Evolutionary conservation across 2,797 vertebrate genomes (phyloP).

Genomic region (Leptodactylus fallax): DNA sequence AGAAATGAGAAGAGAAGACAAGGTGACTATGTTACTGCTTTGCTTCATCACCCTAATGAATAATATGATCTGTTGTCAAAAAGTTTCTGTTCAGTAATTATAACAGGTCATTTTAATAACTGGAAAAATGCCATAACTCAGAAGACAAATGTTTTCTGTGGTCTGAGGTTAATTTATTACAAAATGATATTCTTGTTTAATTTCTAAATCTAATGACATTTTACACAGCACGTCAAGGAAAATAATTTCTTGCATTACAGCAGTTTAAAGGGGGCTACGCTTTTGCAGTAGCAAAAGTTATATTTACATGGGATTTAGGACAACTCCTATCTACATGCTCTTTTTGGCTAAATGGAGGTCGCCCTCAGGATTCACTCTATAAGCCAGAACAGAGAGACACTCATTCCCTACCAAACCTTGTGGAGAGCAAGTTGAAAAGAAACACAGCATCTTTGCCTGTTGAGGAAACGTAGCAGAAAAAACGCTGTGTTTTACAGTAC

Average conservation of each 20-base stretch:
- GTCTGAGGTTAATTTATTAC: conserved; percentile 33
- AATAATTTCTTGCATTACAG: not conserved
- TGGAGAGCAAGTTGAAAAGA: not conserved
- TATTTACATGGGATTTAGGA: too few relatives aligned
- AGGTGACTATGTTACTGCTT: conserved; percentile 41
- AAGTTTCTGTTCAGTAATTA: conserved; percentile 43
- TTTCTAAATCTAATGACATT: not conserved
- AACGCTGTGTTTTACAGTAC: too few relatives aligned
- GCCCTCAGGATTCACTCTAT: not conserved
- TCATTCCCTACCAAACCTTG: not conserved
- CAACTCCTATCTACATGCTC: too few relatives aligned
- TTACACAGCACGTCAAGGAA: not conserved
- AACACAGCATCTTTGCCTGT: too few relatives aligned
- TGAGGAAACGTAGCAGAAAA: too few relatives aligned
- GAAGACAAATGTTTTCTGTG: conserved; percentile 16
- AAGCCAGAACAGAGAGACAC: not conserved
- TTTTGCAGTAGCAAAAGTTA: too few relatives aligned
- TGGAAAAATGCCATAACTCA: not conserved
- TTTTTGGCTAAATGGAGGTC: too few relatives aligned
- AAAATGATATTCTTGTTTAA: conserved; percentile 18
- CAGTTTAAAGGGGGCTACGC: too few relatives aligned
- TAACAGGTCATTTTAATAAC: conserved; percentile 36
- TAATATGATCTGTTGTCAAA: conserved; percentile 31
- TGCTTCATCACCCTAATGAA: conserved; percentile 41
- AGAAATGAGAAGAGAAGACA: conserved; percentile 25